Percentiles rank a stretch among this genome's conserved stretches.
phyloP scores from a whole-genome alignment of 2,888 invertebrate genomes.

The Acleris laterana region DNA sequence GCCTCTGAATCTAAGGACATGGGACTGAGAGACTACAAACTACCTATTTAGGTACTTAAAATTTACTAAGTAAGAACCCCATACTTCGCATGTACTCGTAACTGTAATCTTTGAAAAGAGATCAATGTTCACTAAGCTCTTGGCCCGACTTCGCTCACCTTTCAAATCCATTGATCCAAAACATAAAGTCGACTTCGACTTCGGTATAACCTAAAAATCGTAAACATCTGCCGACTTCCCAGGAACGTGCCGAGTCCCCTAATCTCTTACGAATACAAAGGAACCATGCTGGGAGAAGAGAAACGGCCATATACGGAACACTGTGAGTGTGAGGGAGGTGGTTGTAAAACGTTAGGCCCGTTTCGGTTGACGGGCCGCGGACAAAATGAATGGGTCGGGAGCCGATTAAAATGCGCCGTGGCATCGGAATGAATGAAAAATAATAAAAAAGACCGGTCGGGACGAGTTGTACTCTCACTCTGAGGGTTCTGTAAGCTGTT shows the following conservation, averaged over 20 bases:
- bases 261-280: slow-evolving; percentile 75
- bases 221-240: slow-evolving; percentile 81
- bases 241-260: slow-evolving; percentile 80
- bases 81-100: neutral
- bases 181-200: slow-evolving; percentile 31
- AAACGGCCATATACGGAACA: slow-evolving; percentile 45
- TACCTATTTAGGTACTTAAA: too few relatives aligned
- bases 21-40: too few relatives aligned
- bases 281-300: slow-evolving; percentile 64
- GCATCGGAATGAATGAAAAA: slow-evolving; percentile 75
- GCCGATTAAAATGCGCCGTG: slow-evolving; percentile 77
- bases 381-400: slow-evolving; percentile 78
- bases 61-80: too few relatives aligned
- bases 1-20: too few relatives aligned
- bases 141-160: slow-evolving; percentile 19
- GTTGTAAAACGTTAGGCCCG: slow-evolving; percentile 70
- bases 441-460: slow-evolving; percentile 57
- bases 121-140: slow-evolving; percentile 24
- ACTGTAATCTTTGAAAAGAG: slow-evolving; percentile 1
- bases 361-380: slow-evolving; percentile 78
- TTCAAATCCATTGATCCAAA: slow-evolving; percentile 29
- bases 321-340: slow-evolving; percentile 49
- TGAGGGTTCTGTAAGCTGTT: slow-evolving; percentile 5
- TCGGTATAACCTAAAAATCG: slow-evolving; percentile 54
- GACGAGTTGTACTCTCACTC: neutral